These are phyloP conservation scores for Aleiodes sp. DNA, from an alignment of 1,140 invertebrate genomes.

Conservation along the genomic window DNA sequence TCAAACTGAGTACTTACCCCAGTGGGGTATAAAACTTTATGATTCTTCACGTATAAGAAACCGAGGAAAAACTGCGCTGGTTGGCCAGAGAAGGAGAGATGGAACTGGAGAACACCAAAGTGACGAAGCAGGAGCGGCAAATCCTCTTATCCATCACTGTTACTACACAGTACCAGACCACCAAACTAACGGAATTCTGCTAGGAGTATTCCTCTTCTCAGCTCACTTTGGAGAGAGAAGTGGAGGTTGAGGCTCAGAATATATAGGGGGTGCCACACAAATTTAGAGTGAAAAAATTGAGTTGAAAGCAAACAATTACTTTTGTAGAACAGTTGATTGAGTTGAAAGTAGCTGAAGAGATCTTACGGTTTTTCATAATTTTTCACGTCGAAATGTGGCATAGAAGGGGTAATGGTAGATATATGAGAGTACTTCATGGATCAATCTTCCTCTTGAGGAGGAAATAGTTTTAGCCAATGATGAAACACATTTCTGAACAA, in stretches of 20 bases:
- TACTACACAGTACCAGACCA: not conserved
- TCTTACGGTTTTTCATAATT: too few relatives aligned
- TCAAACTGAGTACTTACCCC: constrained; percentile 7
- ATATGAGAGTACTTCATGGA: too few relatives aligned
- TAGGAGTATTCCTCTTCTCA: not conserved
- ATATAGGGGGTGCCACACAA: not conserved
- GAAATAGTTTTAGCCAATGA: too few relatives aligned
- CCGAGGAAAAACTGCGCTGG: not conserved
- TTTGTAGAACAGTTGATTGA: too few relatives aligned
- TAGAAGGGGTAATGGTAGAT: too few relatives aligned
- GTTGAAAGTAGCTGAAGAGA: too few relatives aligned
- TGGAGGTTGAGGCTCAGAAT: not conserved
- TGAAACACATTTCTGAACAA: too few relatives aligned
- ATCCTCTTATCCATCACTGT: constrained; percentile 21
- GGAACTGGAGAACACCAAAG: not conserved
- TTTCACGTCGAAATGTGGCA: too few relatives aligned
- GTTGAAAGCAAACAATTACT: too few relatives aligned
- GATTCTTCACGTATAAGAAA: not conserved
- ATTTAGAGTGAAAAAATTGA: not conserved
- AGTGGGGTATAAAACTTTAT: constrained; percentile 15
- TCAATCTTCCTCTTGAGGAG: too few relatives aligned
- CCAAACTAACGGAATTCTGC: not conserved
- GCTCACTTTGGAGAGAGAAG: not conserved
- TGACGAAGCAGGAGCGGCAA: not conserved
- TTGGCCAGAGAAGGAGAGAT: not conserved